These are phyloP conservation scores for Rhopalosiphum padi DNA, from an alignment of 1,140 invertebrate genomes.

Conservation along the genomic window DNA sequence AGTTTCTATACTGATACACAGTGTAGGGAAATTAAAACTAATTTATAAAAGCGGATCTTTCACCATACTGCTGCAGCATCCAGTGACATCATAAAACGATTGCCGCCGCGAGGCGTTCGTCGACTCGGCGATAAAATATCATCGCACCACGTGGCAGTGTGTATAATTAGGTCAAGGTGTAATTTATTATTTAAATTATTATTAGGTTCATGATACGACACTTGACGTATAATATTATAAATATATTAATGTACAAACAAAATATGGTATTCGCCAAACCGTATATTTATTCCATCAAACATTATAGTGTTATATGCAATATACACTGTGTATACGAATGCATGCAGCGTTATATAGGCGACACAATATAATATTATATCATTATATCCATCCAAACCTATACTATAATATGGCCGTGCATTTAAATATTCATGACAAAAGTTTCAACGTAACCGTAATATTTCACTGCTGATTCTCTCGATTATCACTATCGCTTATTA, in stretches of 20 bases:
- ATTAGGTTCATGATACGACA: neutral
- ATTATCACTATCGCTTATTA: neutral
- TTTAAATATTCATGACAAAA: constrained; percentile 30
- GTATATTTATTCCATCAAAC: neutral
- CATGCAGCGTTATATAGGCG: neutral
- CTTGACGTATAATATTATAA: neutral
- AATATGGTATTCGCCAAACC: neutral
- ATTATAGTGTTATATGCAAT: neutral
- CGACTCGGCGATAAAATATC: neutral
- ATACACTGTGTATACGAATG: neutral
- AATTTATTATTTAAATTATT: constrained; percentile 31
- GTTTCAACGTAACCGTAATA: neutral
- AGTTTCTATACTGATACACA: neutral
- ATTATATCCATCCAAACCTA: neutral
- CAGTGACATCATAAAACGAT: neutral
- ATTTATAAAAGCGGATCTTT: neutral
- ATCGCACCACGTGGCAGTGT: neutral
- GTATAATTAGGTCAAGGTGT: constrained; percentile 28
- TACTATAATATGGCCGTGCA: neutral
- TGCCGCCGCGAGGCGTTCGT: neutral
- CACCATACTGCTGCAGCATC: neutral
- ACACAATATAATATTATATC: no score
- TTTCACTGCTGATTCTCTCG: neutral
- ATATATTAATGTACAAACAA: neutral
- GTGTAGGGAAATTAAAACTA: neutral